Evolutionary conservation across 2,888 invertebrate species (phyloP), one percentile per base, ranked within the genome.

Genomic region (Lasioglossum malachurum): DNA sequence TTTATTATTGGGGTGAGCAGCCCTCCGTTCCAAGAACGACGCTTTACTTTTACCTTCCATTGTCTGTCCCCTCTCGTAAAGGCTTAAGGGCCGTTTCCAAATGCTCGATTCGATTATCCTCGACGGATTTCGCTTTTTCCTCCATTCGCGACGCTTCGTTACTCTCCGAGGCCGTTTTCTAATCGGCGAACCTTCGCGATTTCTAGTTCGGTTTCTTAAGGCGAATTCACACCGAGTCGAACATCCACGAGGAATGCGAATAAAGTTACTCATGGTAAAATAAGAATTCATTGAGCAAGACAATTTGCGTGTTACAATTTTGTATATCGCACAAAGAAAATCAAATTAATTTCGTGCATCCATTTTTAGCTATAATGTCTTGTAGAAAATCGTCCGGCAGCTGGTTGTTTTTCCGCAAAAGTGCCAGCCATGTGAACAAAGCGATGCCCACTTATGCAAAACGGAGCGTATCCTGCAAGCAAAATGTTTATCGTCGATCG

Each of bases 1-100:
- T 93, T 93, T 93, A 93, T 93, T 93, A 92, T 91, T 87, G 90
- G 90, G 87, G 91, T 86, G 91, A 87, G 88, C 92, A 90, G 91
- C 90, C 91, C 92, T 90, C 77, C 87, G 79, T 92, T 92, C 89
- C 91, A 87, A 88, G 87, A 90, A 92, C 91, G 91, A 90, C 90
- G 88, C 92, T 93, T 91, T 91, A 92, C 90, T 91, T 91, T 92
- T 90, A 91, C 85, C 88, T 90, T 87, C 91, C 83, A 93, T 93
- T 93, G 92, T 91, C 88, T 88, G 86, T 89, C 83, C 82, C 86
- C 84, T 73, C 82, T 84, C 80, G 84, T 87, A 83, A 89, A 84
- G 89, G 91, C 86, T 91, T 86, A 84, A 90, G 90, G 87, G 87
- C 86, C 88, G 91, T 93, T 93, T 91, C 88, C 87, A 89, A 89